Conservation (phyloP, 2,113 vertebrate genomes). For the Chrysemys picta region DNA sequence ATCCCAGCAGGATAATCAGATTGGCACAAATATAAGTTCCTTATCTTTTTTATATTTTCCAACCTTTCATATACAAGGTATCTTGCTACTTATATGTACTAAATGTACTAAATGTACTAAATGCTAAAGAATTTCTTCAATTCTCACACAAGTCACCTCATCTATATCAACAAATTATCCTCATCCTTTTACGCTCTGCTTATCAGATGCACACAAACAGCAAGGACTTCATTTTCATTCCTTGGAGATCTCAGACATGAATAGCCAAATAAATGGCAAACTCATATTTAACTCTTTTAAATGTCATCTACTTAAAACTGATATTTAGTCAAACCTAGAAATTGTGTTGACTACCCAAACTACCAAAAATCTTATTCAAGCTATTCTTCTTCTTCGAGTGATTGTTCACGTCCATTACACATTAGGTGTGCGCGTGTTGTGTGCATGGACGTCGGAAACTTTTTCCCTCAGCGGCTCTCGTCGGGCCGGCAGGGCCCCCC, state of each 20-base stretch:
- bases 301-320: neutral
- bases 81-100: neutral
- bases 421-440: too few relatives aligned
- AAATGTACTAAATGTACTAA: neutral
- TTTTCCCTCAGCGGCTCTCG: too few relatives aligned
- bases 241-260: neutral
- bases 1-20: neutral
- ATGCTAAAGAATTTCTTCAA: neutral
- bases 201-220: conserved; percentile 35
- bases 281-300: conserved; percentile 51
- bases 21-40: neutral
- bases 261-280: conserved; percentile 44
- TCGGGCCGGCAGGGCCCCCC: too few relatives aligned
- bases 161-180: neutral
- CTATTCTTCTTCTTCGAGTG: neutral
- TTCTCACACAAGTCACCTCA: neutral
- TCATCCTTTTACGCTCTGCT: neutral
- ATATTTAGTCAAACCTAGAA: conserved; percentile 30
- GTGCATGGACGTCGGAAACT: too few relatives aligned
- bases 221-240: conserved; percentile 50
- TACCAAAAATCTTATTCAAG: too few relatives aligned
- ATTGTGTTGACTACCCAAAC: neutral
- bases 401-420: too few relatives aligned
- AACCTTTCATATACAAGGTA: neutral
- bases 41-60: neutral